A percentile compares a stretch with the other conserved stretches of the same genome.
phyloP scores from a whole-genome alignment of 1,140 invertebrate genomes.

The Sminthurinus signatus region DNA sequence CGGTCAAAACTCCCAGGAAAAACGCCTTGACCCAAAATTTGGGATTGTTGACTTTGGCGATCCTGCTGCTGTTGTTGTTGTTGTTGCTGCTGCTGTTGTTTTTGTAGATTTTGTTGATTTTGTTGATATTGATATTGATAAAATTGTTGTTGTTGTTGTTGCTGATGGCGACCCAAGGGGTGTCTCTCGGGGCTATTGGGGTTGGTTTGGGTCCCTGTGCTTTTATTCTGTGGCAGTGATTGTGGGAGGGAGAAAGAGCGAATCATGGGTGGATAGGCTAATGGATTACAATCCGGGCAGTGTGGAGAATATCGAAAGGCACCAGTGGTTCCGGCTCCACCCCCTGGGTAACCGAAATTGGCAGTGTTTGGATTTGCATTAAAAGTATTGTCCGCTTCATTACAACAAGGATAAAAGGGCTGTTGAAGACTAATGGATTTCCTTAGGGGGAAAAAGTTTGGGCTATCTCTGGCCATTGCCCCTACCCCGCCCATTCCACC shows the following conservation, averaged over 20 bases:
- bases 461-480: background rate
- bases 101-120: background rate
- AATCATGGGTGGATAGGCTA: conserved; percentile 25
- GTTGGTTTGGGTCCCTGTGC: conserved; percentile 37
- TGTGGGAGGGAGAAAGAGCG: conserved; percentile 37
- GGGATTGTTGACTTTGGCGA: too few relatives aligned
- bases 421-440: conserved; percentile 37
- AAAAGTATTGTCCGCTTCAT: too few relatives aligned
- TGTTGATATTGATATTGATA: too few relatives aligned
- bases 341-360: too few relatives aligned
- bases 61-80: conserved; percentile 9
- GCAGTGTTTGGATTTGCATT: too few relatives aligned
- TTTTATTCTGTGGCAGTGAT: conserved; percentile 17
- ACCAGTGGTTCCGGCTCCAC: too few relatives aligned
- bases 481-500: background rate
- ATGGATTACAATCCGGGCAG: conserved; percentile 29
- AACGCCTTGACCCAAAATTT: background rate
- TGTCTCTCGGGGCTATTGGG: conserved; percentile 33
- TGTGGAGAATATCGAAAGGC: conserved; percentile 27
- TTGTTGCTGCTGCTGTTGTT: background rate
- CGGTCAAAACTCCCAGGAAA: conserved; percentile 29
- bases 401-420: conserved; percentile 27
- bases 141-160: background rate
- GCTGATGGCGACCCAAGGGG: background rate
- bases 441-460: conserved; percentile 32